Percentiles rank a stretch among this genome's conserved stretches.
Conservation (phyloP, 2,113 vertebrate species). For the Theristicus caerulescens region DNA sequence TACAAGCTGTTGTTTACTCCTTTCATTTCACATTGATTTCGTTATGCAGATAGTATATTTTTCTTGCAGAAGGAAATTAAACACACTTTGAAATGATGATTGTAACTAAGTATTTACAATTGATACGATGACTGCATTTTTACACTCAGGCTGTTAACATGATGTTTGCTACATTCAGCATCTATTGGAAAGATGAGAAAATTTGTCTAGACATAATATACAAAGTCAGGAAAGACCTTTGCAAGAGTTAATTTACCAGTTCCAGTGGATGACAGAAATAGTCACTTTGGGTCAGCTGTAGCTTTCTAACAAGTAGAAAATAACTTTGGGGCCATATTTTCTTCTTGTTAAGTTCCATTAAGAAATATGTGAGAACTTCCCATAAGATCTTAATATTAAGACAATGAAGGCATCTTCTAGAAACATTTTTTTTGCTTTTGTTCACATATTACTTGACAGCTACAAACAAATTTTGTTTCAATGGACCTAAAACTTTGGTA, state of each 20-base stretch:
- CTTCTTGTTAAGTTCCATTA: neutral
- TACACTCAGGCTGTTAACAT: neutral
- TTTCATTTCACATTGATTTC: conserved; percentile 62
- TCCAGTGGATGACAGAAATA: neutral
- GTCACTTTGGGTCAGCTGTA: neutral
- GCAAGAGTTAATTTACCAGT: neutral
- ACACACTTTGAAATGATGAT: conserved; percentile 40
- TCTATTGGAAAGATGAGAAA: neutral
- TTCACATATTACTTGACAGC: neutral
- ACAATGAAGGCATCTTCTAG: neutral
- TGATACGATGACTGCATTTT: conserved; percentile 40
- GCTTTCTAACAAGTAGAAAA: neutral
- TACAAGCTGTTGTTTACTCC: conserved; percentile 76
- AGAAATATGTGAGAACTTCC: neutral
- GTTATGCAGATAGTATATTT: conserved; percentile 32
- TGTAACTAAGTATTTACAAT: conserved; percentile 28
- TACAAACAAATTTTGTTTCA: neutral
- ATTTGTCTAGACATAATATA: neutral
- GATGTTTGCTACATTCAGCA: neutral
- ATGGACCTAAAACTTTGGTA: neutral
- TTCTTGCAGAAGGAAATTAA: conserved; percentile 54
- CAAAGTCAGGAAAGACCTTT: neutral
- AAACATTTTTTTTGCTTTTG: neutral
- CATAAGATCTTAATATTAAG: neutral
- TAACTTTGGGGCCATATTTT: neutral